A percentile compares a stretch with the other conserved stretches of the same genome.
phyloP scores from a whole-genome alignment of 2,113 vertebrate species.

The Asarcornis scutulata region DNA sequence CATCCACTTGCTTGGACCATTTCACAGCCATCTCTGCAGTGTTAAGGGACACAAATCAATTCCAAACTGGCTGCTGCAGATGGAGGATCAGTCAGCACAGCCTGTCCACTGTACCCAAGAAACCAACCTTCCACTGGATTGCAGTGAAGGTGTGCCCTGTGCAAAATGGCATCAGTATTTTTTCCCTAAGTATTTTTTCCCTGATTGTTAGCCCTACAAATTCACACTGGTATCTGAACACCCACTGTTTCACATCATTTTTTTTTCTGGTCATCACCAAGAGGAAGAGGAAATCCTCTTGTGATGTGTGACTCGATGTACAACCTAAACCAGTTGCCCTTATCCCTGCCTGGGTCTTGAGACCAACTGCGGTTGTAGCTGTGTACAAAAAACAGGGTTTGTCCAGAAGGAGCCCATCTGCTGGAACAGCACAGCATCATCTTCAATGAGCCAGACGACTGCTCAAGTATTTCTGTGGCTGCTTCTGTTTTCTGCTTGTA shows the following conservation, averaged over 20 bases:
- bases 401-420: neutral
- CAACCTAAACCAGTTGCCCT: neutral
- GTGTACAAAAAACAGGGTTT: neutral
- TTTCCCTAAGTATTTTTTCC: neutral
- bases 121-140: fast-evolving
- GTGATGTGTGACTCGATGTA: fast-evolving
- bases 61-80: neutral
- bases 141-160: neutral
- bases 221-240: neutral
- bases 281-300: neutral
- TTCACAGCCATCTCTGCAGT: neutral
- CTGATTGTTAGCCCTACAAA: neutral
- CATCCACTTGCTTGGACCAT: neutral
- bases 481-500: neutral
- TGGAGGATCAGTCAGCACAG: neutral
- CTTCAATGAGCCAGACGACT: neutral
- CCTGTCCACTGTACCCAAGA: fast-evolving
- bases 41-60: neutral
- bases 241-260: fast-evolving
- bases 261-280: neutral
- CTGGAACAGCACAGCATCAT: fast-evolving
- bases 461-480: neutral
- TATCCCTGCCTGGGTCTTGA: neutral
- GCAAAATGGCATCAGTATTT: neutral
- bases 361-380: neutral